These are phyloP conservation scores for Hafferia zeledoni DNA, from an alignment of 2,797 vertebrate genomes.

Conservation along the genomic window DNA sequence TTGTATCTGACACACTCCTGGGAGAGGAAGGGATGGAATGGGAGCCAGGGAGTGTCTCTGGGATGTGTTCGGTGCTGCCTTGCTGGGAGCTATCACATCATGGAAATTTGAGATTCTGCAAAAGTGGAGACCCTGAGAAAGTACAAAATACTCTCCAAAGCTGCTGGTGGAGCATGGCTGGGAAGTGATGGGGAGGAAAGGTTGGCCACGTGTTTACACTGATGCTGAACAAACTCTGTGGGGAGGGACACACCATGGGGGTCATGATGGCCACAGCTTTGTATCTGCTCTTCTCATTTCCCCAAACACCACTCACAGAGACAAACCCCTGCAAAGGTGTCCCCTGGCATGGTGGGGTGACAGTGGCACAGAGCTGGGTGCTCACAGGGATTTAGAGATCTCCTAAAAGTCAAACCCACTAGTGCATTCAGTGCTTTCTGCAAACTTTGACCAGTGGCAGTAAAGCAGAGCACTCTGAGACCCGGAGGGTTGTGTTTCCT, in stretches of 20 bases:
- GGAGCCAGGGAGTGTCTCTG: background rate
- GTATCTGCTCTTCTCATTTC: background rate
- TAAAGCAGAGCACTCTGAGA: background rate
- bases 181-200: background rate
- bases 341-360: background rate
- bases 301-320: fast-evolving
- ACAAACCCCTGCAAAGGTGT: background rate
- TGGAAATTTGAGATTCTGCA: background rate
- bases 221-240: fast-evolving
- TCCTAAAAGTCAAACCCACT: background rate
- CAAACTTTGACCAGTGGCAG: fast-evolving
- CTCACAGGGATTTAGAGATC: background rate
- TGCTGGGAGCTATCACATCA: background rate
- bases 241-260: background rate
- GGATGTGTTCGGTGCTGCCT: background rate
- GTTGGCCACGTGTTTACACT: background rate
- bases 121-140: background rate
- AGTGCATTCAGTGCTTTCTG: background rate
- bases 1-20: fast-evolving
- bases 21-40: background rate
- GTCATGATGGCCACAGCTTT: background rate
- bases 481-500: background rate
- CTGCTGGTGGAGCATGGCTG: background rate
- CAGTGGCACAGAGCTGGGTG: background rate
- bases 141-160: background rate